phyloP scores from a whole-genome alignment of 2,113 vertebrate species.

The Sterna hirundo region DNA sequence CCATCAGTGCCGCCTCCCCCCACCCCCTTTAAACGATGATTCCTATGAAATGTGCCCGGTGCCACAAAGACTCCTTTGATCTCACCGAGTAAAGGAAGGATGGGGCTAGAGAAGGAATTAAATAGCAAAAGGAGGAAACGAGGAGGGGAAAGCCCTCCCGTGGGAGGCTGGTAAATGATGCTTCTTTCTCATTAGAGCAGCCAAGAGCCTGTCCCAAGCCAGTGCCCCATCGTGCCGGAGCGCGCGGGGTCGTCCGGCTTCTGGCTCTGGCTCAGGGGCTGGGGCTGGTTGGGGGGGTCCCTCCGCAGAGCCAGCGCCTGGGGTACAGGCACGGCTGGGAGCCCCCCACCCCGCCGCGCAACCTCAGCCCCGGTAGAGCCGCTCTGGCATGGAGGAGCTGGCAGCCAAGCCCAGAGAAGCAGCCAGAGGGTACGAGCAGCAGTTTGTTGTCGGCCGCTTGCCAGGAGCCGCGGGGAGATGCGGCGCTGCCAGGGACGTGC shows the following conservation, averaged over 20 bases:
- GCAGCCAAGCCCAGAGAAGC: constrained; percentile 6
- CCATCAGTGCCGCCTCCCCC: neutral
- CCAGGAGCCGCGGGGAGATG: neutral
- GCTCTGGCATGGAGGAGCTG: neutral
- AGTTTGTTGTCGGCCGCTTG: neutral
- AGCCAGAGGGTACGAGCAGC: constrained; percentile 3
- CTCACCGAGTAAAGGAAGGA: neutral
- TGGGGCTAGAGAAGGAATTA: neutral
- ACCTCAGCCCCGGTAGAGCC: neutral
- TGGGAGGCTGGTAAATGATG: neutral
- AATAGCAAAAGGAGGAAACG: neutral
- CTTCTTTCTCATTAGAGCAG: neutral
- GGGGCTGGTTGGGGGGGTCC: neutral
- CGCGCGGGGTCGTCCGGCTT: neutral
- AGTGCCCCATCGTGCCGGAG: rapidly evolving
- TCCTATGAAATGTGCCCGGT: neutral
- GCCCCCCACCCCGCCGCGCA: rapidly evolving
- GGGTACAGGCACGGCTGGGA: neutral
- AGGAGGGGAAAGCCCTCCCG: neutral
- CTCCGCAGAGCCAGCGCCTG: neutral
- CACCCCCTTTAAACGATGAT: neutral
- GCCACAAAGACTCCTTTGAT: neutral
- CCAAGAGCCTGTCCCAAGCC: neutral
- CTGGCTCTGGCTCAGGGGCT: neutral
- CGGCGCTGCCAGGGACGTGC: neutral